Base-by-base conservation (phyloP, 1,140 invertebrate species). In the Rhagoletis pomonella region DNA sequence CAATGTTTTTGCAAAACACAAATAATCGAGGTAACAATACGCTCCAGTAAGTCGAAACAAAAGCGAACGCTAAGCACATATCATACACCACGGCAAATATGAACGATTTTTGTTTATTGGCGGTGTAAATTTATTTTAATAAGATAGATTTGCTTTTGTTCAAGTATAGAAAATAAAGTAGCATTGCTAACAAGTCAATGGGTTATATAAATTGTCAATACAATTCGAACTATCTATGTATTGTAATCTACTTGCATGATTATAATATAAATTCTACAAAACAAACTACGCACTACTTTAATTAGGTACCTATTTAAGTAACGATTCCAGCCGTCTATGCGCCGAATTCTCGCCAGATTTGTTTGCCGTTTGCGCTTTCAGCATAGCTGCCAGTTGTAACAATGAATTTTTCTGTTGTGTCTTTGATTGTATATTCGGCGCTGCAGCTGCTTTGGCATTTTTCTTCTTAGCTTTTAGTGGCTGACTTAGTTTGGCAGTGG, bases 341-440 rank as follows among this genome's bases (percentile, higher is more conserved):
- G 58, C 58, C 42, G 19, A 39, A 10, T 59, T 85, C 2, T 29
- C 17, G 6, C 19, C 55, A 42, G 84, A 14, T 44, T 85, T 81
- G 12, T 17, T 59, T 29, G 55, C 4, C 7, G 81, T 60, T 42
- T 85, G 84, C 29, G 55, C 29, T 44, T 85, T 85, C 9, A 85
- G 59, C 62, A 85, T 42, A 55, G 84, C 59, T 42, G 84, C 84
- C 17, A 85, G 29, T 60, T 85, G 58, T n/a, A 85, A 14, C 6
- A 85, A 39, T 19, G 84, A 85, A 47, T 85, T 85, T 85, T 85
- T 58, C 4, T 85, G 58, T 47, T 85, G 55, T 4, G 84, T 85
- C 62, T 85, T 85, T 12, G 84, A 85, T 85, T 60, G 58, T 60
- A 60, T 4, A 6, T 17, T 17, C 29, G 6, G 55, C 7, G 55